Conservation (phyloP, 2,113 vertebrate species). For the Oxyura jamaicensis region DNA sequence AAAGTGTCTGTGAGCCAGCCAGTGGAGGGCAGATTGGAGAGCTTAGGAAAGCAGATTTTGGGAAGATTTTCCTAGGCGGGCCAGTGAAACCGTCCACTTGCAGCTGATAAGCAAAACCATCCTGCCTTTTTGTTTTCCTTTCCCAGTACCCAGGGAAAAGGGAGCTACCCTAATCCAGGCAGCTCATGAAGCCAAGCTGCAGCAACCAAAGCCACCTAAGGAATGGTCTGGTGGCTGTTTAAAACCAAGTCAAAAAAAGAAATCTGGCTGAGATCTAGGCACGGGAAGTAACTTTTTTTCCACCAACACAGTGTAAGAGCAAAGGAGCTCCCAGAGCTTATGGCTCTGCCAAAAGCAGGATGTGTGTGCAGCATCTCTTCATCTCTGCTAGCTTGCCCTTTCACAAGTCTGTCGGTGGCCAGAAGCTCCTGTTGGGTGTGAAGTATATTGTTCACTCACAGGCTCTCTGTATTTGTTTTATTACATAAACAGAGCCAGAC, state of each 20-base stretch:
- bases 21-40: background rate
- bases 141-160: background rate
- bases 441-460: background rate
- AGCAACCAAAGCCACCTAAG: background rate
- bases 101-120: background rate
- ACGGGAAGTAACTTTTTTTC: background rate
- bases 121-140: background rate
- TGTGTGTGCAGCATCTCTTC: background rate
- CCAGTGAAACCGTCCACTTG: background rate
- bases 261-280: background rate
- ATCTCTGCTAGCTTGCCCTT: background rate
- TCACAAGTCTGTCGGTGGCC: rapidly evolving
- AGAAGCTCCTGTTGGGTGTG: background rate
- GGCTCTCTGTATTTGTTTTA: background rate
- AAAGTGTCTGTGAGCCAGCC: background rate
- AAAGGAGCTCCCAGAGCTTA: background rate
- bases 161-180: background rate
- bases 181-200: background rate
- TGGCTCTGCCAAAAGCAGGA: rapidly evolving
- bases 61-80: background rate
- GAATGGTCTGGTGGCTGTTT: background rate
- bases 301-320: background rate
- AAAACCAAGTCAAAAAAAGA: background rate
- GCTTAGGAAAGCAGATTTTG: slow-evolving; percentile 4
- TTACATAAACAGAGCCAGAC: background rate